phyloP scores from a whole-genome alignment of 2,888 invertebrate genomes.

The Nemotelus pantherinus region DNA sequence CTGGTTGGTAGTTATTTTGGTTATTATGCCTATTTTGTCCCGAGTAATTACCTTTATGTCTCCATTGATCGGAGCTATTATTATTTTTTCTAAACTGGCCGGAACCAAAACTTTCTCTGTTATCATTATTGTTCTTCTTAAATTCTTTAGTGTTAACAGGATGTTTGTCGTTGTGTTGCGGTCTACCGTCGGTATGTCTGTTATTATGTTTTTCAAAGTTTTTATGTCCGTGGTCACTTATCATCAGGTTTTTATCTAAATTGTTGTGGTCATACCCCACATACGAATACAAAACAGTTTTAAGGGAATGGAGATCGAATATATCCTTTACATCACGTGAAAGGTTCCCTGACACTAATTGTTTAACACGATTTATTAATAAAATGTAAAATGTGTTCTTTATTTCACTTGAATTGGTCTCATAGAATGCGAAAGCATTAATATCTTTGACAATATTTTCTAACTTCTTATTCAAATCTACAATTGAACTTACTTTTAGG shows the following conservation, averaged over 20 bases:
- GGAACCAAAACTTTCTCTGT: not conserved
- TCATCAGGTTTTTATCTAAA: not conserved
- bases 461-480: not conserved
- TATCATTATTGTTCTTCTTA: not conserved
- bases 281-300: slow-evolving; percentile 18
- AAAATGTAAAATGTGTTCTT: not conserved
- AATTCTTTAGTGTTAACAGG: not conserved
- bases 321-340: not conserved
- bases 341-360: slow-evolving; percentile 14
- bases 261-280: slow-evolving; percentile 5
- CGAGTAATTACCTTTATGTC: not conserved
- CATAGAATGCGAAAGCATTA: slow-evolving; percentile 11
- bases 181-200: not conserved
- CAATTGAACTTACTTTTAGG: slow-evolving; percentile 17
- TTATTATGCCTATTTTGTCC: not conserved
- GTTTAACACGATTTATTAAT: slow-evolving; percentile 15
- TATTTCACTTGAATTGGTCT: not conserved
- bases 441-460: slow-evolving; percentile 17
- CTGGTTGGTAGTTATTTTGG: not conserved
- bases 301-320: slow-evolving; percentile 12
- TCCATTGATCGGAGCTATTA: not conserved
- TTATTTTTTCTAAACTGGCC: not conserved
- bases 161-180: not conserved
- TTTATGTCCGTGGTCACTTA: not conserved
- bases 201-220: not conserved